Evolutionary conservation across 2,888 invertebrate species (phyloP).

Genomic region (Xanthia togata): DNA sequence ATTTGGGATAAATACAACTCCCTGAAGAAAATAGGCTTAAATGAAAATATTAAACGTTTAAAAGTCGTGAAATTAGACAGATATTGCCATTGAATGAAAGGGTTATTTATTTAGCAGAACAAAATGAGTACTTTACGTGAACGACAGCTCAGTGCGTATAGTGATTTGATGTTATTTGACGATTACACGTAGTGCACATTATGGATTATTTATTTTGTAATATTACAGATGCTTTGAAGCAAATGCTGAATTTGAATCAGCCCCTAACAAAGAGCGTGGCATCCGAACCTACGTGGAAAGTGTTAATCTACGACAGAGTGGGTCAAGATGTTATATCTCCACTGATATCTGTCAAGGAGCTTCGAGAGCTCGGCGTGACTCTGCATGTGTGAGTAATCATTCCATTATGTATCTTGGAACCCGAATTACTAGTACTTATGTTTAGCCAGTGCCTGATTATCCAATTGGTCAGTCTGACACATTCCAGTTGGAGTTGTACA

Average conservation of each 20-base stretch:
- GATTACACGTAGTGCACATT: slow-evolving; percentile 56
- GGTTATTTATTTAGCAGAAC: slow-evolving; percentile 29
- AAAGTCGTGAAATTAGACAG: slow-evolving; percentile 32
- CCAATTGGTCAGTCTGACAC: not conserved
- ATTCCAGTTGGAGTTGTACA: not conserved
- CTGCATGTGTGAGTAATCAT: slow-evolving; percentile 96
- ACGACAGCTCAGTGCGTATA: slow-evolving; percentile 75
- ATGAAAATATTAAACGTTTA: slow-evolving; percentile 49
- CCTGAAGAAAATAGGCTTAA: slow-evolving; percentile 44
- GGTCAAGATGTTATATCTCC: slow-evolving; percentile 99
- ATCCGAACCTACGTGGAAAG: slow-evolving; percentile 98
- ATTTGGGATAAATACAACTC: slow-evolving; percentile 52
- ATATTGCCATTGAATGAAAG: slow-evolving; percentile 57
- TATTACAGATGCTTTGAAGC: slow-evolving; percentile 96
- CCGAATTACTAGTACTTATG: not conserved
- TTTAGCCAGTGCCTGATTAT: not conserved
- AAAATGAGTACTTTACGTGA: slow-evolving; percentile 73
- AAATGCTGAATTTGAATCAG: slow-evolving; percentile 98
- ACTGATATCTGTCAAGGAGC: slow-evolving; percentile 97
- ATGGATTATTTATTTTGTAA: slow-evolving; percentile 52
- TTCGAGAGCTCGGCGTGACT: slow-evolving; percentile 98
- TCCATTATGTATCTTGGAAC: not conserved
- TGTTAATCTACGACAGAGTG: slow-evolving; percentile 98
- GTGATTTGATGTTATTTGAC: slow-evolving; percentile 35
- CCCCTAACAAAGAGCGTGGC: slow-evolving; percentile 93